Conservation (phyloP, 2,888 invertebrate species). For the Agrochola lota region DNA sequence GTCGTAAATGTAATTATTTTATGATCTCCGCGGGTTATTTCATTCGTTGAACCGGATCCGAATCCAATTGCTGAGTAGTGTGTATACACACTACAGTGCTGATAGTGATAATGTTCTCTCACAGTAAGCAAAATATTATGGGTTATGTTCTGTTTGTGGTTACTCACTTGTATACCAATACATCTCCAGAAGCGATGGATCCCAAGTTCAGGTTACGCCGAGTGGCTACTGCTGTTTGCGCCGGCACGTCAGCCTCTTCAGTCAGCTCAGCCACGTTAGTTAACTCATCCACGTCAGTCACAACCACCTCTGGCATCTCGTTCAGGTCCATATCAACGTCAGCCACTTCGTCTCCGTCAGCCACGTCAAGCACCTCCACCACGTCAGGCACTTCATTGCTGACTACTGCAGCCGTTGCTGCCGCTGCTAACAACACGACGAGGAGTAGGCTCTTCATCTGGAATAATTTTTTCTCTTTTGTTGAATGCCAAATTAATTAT, state of each 20-base stretch:
- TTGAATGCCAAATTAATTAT: too few species aligned
- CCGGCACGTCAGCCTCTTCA: background rate
- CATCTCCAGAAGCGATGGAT: background rate
- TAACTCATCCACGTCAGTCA: slow-evolving; percentile 13
- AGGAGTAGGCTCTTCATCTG: slow-evolving; percentile 41
- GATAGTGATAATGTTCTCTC: too few species aligned
- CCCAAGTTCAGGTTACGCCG: slow-evolving; percentile 16
- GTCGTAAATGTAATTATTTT: too few species aligned
- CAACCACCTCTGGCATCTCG: background rate
- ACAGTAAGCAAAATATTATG: too few species aligned
- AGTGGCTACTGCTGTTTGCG: slow-evolving; percentile 6
- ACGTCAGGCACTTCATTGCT: slow-evolving; percentile 11
- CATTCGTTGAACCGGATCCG: background rate
- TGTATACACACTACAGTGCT: too few species aligned
- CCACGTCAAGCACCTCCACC: background rate
- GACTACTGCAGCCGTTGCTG: slow-evolving; percentile 29
- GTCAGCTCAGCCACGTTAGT: background rate
- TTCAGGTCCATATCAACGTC: background rate
- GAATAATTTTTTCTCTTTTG: background rate
- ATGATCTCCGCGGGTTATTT: too few species aligned
- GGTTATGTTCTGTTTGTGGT: background rate
- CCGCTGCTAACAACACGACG: slow-evolving; percentile 31
- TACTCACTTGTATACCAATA: background rate
- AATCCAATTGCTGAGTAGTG: too few species aligned
- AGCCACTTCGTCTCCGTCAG: background rate